Evolutionary conservation across 2,797 vertebrate species (phyloP), one percentile per base, ranked within the genome.

Genomic region (Poeciliopsis paucimaculata): DNA sequence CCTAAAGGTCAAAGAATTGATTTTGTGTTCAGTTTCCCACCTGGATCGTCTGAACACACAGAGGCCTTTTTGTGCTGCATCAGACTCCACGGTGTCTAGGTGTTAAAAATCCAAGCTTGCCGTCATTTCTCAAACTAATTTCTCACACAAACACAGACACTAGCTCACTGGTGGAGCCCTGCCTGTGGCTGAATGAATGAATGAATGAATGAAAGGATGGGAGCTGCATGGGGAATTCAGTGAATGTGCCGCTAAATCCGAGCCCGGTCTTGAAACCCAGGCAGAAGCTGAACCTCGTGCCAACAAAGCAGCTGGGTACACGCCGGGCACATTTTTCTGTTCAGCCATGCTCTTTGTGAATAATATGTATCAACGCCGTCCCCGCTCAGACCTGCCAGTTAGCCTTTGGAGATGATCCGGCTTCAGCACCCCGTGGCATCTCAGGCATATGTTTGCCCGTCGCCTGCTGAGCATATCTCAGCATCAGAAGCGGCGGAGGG

Each of bases 341-440:
- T 95, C 95, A 95, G 92, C 94, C 93, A 95, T 95, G 93, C 95
- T 95, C 95, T 95, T 96, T 95, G 94, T 95, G 94, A 95, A 96
- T 96, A 96, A 95, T 95, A 93, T 93, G 92, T 94, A 94, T 94
- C 94, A 95, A 94, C 91, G 89, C 92, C 91, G 87, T 91, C 84
- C 85, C 92, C 89, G 86, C 92, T 94, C 88, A 90, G 90, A 92
- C 91, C 88, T 94, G 95, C 95, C 95, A 95, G 93, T 94, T 95
- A 94, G 94, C 95, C 95, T 95, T 95, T 94, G 94, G 94, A 96
- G 95, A 94, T 94, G 94, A 95, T 94, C 94, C 89, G 91, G 90
- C 89, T 94, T 91, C 94, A 79, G 92, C 91, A 93, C 94, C 95
- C 91, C 85, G 91, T 96, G 94, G 95, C 94, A 96, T 93, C 94